Base-by-base conservation (phyloP, 2,113 vertebrate genomes). In the Larimichthys polyactis region DNA sequence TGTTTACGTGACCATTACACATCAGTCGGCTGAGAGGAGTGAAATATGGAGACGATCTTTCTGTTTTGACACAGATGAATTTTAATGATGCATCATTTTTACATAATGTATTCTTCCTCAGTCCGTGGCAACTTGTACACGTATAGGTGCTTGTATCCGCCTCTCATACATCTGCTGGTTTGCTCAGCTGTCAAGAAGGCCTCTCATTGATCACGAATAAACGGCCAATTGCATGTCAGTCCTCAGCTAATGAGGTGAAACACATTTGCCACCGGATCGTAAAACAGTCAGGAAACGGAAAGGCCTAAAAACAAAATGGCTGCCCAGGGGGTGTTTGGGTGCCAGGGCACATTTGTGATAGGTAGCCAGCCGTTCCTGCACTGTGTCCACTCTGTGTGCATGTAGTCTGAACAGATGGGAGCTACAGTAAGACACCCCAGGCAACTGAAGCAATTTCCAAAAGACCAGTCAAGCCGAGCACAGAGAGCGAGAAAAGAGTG, bases 361-460 rank as follows among this genome's bases (percentile, higher is more conserved):
- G 48, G 29, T 84, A 82, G 67, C 75, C 73, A 72, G 77, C 58
- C 67, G 78, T 81, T 57, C 51, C 72, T 54, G 78, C 79, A 78
- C 82, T 20, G 44, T 83, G 86, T 92, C 89, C 87, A 78, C 86
- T 85, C 82, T 81, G 69, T 83, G 77, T 83, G 65, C 85, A 84
- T 83, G 83, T 82, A 86, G 86, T 88, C 63, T 49, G 82, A 91
- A 80, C 91, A 94, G 91, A 94, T 93, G 93, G 88, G 81, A 81
- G 86, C 79, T 87, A 82, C 84, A 88, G 81, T 81, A 81, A 83
- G 83, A 79, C 81, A 85, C 89, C 86, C 73, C 83, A 78, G 90
- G 93, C 93, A 88, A 84, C 83, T 78, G 49, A 75, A 78, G 78
- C 84, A 80, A 90, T 90, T 89, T 91, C 87, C 89, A 91, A 93